phyloP scores from a whole-genome alignment of 1,140 invertebrate species.

The Scaptomyza pallida region DNA sequence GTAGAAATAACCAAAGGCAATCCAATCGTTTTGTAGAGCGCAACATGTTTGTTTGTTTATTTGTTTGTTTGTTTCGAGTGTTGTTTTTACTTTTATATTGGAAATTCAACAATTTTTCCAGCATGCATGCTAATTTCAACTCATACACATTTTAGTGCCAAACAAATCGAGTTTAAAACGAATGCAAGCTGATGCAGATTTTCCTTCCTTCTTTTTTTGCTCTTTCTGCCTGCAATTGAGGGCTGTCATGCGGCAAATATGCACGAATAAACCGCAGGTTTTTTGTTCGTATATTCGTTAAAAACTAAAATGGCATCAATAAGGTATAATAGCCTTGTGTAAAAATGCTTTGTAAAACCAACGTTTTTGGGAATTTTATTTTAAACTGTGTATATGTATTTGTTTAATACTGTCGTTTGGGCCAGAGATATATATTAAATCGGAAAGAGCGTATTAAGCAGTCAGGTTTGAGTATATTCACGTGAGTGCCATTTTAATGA shows the following conservation, averaged over 20 bases:
- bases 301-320: not conserved
- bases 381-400: no score
- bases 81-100: slow-evolving; percentile 18
- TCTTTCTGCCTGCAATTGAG: slow-evolving; percentile 10
- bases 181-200: not conserved
- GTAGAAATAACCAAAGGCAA: slow-evolving; percentile 4
- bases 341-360: no score
- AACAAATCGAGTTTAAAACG: slow-evolving; percentile 45
- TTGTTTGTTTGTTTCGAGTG: slow-evolving; percentile 48
- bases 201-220: no score
- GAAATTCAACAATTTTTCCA: slow-evolving; percentile 40
- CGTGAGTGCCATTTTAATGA: not conserved
- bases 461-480: not conserved
- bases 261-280: slow-evolving; percentile 46
- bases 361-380: no score
- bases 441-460: no score
- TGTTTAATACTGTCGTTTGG: no score
- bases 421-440: no score
- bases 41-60: slow-evolving; percentile 46
- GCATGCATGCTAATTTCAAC: slow-evolving; percentile 58
- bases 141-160: slow-evolving; percentile 51
- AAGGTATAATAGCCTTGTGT: not conserved
- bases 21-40: not conserved
- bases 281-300: not conserved
- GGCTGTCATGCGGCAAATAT: slow-evolving; percentile 27